Base-by-base conservation (phyloP, 2,797 vertebrate genomes). In the Gouania willdenowi region DNA sequence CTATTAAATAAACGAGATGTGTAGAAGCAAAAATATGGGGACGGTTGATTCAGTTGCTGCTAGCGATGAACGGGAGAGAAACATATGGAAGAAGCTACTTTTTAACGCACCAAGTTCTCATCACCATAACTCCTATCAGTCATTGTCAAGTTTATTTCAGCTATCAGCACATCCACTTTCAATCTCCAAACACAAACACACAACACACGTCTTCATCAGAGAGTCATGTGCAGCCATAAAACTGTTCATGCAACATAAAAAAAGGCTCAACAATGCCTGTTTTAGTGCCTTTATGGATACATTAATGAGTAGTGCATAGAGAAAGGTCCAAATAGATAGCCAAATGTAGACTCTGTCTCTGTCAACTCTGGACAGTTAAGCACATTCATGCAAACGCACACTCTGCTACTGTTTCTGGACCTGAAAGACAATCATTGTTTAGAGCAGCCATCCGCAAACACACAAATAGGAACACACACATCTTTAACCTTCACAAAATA, bases 401-500 rank as follows among this genome's bases (percentile, higher is more conserved):
- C 74, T 44, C 62, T 9, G 49, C 60, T 71, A 79, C 75, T 85
- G 83, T 84, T 71, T 62, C 47, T 49, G 34, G 58, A 71, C 72
- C 71, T 89, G 77, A 90, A 90, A 85, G 83, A 32, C 52, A 4
- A 25, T 54, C 72, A 81, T 89, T 90, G 87, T 90, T n/a, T 22
- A 6, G 32, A 14, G 47, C 29, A 18, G 64, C 55, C 63, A 58
- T 54, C 47, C 53, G 32, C 51, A 58, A 52, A 48, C 21, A 23
- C 21, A 17, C 28, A 30, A 14, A 29, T 27, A 28, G 21, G 23
- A 58, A 52, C 45, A 25, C 73, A 45, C 57, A 37, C 64, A 71
- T 72, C 64, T 59, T 43, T 67, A 80, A 84, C 84, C 87, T 87
- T 81, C 77, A 75, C 79, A 85, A 85, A 86, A 81, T 75, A 77